Percentiles rank a stretch among this genome's conserved stretches.
Conservation (phyloP, 53 echinoderm and acorn worm genomes). For the Mesocentrotus franciscanus region DNA sequence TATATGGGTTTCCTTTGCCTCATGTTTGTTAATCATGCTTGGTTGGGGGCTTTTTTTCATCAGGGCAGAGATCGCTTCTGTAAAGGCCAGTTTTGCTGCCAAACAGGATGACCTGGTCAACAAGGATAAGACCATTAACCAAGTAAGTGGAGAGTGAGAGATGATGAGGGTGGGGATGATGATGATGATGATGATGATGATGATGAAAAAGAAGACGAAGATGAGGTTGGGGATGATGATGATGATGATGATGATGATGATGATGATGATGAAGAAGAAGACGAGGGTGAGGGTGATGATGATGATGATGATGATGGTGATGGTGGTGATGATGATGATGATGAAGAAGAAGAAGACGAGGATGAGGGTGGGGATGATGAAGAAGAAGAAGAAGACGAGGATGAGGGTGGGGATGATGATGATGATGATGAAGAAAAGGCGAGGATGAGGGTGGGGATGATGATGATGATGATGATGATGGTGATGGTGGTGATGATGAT, state of each 20-base stretch:
- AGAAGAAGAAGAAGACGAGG: too few relatives aligned
- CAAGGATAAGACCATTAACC: slow-evolving; percentile 91
- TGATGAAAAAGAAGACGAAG: neutral
- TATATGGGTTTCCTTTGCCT: too few relatives aligned
- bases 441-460: neutral
- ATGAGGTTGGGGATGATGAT: neutral
- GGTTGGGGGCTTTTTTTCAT: neutral
- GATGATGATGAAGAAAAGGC: neutral
- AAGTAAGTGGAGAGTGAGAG: slow-evolving; percentile 69
- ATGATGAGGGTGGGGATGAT: neutral
- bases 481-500: slow-evolving; percentile 11
- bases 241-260: neutral
- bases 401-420: neutral
- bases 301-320: neutral
- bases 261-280: neutral
- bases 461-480: neutral
- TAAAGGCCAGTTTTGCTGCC: slow-evolving; percentile 64
- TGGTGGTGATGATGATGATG: neutral
- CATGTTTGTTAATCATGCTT: too few relatives aligned
- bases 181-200: neutral
- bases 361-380: neutral
- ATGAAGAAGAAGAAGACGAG: neutral
- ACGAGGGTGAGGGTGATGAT: neutral
- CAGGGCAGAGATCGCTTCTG: slow-evolving; percentile 76
- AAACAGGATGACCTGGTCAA: slow-evolving; percentile 89